Conservation (phyloP, 30 jellyfish, hydroid and myxozoan genomes). For the Turritopsis rubra region DNA sequence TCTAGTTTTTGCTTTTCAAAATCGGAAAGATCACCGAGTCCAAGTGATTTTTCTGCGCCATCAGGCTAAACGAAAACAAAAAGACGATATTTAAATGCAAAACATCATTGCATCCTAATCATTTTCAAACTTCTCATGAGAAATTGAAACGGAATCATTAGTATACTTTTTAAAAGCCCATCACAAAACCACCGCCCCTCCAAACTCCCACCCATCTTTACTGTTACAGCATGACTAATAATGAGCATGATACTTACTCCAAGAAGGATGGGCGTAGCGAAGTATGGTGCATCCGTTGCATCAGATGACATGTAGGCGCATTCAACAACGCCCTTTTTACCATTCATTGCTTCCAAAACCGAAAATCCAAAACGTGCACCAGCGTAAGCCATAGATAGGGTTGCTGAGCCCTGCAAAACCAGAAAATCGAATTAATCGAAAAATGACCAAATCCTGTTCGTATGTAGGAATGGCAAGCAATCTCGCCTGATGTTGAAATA, state of each 20-base stretch:
- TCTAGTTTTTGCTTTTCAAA: conserved; percentile 70
- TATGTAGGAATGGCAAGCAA: no score
- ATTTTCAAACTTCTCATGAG: background rate
- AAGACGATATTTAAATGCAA: background rate
- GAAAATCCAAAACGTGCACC: conserved; percentile 98
- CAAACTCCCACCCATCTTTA: background rate
- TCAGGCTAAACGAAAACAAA: conserved; percentile 45
- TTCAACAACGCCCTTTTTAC: conserved; percentile 96
- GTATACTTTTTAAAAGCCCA: no score
- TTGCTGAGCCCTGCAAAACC: conserved; percentile 90
- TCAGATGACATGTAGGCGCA: conserved; percentile 87
- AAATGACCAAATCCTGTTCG: no score
- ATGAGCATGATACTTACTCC: conserved; percentile 58
- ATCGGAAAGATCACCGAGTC: conserved; percentile 83
- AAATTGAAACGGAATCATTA: no score
- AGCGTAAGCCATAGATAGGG: conserved; percentile 98
- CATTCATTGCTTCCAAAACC: conserved; percentile 86
- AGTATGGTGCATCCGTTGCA: conserved; percentile 79
- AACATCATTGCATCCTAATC: background rate
- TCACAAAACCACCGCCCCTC: background rate
- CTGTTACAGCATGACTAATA: background rate
- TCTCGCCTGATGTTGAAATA: no score
- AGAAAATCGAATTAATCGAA: background rate
- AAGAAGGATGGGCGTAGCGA: conserved; percentile 85
- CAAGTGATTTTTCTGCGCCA: conserved; percentile 86